phyloP scores from a whole-genome alignment of 2,113 vertebrate species.

The Castor canadensis region DNA sequence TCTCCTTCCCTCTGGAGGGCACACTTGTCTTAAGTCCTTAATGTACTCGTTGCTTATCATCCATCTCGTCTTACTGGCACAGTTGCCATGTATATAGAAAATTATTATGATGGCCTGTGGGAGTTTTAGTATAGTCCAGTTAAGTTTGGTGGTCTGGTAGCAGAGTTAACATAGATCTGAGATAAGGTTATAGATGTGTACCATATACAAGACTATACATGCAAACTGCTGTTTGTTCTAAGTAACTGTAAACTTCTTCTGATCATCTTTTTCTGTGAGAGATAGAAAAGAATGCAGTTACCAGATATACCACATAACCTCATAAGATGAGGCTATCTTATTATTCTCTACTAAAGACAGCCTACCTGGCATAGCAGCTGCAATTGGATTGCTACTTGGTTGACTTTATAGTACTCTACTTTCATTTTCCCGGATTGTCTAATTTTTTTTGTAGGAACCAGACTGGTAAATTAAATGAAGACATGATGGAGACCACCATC shows the following conservation, averaged over 20 bases:
- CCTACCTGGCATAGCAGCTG: background rate
- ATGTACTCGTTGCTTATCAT: background rate
- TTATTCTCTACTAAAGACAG: background rate
- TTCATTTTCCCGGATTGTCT: background rate
- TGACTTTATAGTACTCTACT: background rate
- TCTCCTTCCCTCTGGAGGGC: background rate
- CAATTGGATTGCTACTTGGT: background rate
- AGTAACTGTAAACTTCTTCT: background rate
- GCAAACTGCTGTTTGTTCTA: background rate
- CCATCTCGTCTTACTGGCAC: background rate
- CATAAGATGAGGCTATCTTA: background rate
- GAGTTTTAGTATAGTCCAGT: background rate
- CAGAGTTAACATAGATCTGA: background rate
- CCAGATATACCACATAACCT: background rate
- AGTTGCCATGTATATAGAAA: background rate
- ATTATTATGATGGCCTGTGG: background rate
- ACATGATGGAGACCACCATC: background rate
- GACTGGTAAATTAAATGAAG: background rate
- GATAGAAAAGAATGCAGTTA: background rate
- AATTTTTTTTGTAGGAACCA: background rate
- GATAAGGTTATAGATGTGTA: background rate
- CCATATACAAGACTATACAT: background rate
- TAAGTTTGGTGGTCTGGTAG: background rate
- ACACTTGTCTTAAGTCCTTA: background rate
- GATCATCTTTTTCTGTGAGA: background rate